Percentiles rank a stretch among this genome's conserved stretches.
Evolutionary conservation across 2,113 vertebrate species (phyloP).

Genomic region (Polypterus bichir): DNA sequence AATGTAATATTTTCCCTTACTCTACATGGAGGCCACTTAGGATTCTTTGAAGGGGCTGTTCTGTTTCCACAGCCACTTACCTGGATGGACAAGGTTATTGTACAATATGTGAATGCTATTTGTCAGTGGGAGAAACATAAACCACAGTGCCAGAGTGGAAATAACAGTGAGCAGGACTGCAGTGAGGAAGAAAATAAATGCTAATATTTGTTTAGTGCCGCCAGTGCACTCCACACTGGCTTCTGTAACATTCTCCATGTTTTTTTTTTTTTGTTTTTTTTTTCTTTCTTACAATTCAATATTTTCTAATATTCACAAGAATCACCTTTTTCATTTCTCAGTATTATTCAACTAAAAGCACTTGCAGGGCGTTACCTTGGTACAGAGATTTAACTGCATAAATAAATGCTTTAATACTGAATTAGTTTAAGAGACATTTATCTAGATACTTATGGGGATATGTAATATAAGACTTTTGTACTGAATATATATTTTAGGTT

Average conservation of each 20-base stretch:
- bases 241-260: conserved; percentile 29
- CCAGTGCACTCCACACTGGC: conserved; percentile 6
- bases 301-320: background rate
- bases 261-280: background rate
- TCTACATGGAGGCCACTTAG: conserved; percentile 88
- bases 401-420: too few species aligned
- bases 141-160: conserved; percentile 67
- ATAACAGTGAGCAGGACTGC: conserved; percentile 32
- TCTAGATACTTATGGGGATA: too few species aligned
- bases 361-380: too few species aligned
- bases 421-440: too few species aligned
- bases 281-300: background rate
- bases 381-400: too few species aligned
- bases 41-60: conserved; percentile 95
- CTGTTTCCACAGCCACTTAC: conserved; percentile 92
- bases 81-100: conserved; percentile 98
- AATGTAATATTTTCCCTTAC: conserved; percentile 88
- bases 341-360: too few species aligned
- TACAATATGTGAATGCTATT: conserved; percentile 81
- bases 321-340: too few species aligned
- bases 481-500: too few species aligned
- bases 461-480: too few species aligned
- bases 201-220: conserved; percentile 1
- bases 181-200: conserved; percentile 35
- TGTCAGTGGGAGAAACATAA: conserved; percentile 95